Base-by-base conservation (phyloP, 92 coral and sea anemone genomes). In the Porites evermanni region DNA sequence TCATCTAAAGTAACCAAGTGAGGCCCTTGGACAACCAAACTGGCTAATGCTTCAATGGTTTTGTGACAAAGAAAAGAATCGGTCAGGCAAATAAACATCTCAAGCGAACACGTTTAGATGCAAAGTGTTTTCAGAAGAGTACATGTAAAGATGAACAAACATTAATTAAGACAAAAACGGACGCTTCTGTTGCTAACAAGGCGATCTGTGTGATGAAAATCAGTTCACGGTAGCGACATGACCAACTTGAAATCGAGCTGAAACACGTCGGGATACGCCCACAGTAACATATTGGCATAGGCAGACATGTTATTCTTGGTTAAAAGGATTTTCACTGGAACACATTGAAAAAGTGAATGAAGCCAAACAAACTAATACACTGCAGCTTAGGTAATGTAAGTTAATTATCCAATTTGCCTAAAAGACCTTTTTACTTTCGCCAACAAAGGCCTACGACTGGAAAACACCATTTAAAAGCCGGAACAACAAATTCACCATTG, bases 131-230 rank as follows among this genome's bases (percentile, higher is more conserved):
- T 47, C 59, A 71, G 16, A 72, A 19, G 32, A 53, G 16, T 19
- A n/a, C 12, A 21, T 53, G 64, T 21, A 74, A 53, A 16, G 64
- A 53, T 53, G 64, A 74, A 20, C 78, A 74, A 53, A 74, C 78
- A 53, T 51, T 12, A 23, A 50, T 16, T 10, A n/a, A 47, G 12
- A 2, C 74, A 70, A 47, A 38, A 2, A 13, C 13, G 18, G 47
- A 38, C 47, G 47, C 47, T 38, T 38, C 5, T 38, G 47, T 38
- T 38, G 47, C 47, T 38, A 38, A 38, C 47, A 38, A 38, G 47
- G 47, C 47, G 47, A 38, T 38, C 47, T 38, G 16, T 24, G 14
- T 11, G 21, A 44, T 4, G 3, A 73, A 64, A 74, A 9, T n/a
- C 64, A 32, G 54, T 74, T 74, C 52, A 19, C 18, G 47, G 64